These are phyloP conservation scores for Parambassis ranga DNA, from an alignment of 2,797 vertebrate species.

Conservation along the genomic window DNA sequence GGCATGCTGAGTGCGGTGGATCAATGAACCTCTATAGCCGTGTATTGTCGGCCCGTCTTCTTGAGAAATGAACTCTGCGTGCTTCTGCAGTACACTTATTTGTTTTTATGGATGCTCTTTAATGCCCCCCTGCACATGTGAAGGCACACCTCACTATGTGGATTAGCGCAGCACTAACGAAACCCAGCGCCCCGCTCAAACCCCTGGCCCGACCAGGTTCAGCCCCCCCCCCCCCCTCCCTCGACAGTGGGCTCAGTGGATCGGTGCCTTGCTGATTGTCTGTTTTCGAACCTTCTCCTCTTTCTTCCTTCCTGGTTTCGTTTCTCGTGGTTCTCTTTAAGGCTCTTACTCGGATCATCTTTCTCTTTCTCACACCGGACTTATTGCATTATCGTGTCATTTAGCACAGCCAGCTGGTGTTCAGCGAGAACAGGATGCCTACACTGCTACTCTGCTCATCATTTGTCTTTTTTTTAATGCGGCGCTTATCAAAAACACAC, in stretches of 20 bases:
- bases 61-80: not conserved
- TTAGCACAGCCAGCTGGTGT: conserved; percentile 13
- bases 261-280: not conserved
- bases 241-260: conserved; percentile 10
- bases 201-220: not conserved
- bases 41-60: not conserved
- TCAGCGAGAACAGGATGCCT: not conserved
- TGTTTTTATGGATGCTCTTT: not conserved
- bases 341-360: not conserved
- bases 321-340: not conserved
- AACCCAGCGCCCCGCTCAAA: not conserved
- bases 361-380: not conserved
- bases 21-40: conserved; percentile 44
- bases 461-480: too few relatives aligned
- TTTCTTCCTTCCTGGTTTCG: not conserved
- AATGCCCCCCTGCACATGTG: not conserved
- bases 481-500: too few relatives aligned
- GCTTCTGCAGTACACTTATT: not conserved
- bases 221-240: not conserved
- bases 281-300: not conserved
- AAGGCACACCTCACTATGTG: not conserved
- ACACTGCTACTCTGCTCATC: too few relatives aligned
- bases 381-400: conserved; percentile 1
- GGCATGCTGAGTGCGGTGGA: conserved; percentile 40
- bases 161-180: conserved; percentile 12